These are phyloP conservation scores for Acrobasis repandana DNA, from an alignment of 2,888 invertebrate genomes.

Conservation along the genomic window DNA sequence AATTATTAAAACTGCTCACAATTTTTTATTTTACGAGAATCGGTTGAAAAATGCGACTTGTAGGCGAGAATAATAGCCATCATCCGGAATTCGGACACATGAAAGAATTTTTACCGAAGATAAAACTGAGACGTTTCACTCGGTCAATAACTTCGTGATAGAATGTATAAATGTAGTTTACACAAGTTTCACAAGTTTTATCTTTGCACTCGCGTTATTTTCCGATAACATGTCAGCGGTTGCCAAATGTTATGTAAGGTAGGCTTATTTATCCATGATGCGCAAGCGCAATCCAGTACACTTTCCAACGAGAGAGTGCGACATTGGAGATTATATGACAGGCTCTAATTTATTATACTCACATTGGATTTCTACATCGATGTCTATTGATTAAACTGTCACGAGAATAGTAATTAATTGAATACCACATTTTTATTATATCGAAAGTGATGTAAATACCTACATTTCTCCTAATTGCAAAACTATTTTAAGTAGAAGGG, in stretches of 20 bases:
- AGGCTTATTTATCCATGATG: neutral
- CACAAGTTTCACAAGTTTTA: neutral
- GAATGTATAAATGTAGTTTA: no score
- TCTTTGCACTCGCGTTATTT: neutral
- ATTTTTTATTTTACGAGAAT: no score
- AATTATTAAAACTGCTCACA: no score
- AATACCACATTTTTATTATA: neutral
- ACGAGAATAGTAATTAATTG: neutral
- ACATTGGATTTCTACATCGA: neutral
- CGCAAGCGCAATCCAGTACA: conserved; percentile 10
- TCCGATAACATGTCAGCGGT: neutral
- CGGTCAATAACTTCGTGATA: no score
- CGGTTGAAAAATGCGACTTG: no score
- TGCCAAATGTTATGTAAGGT: conserved; percentile 9
- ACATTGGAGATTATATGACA: neutral
- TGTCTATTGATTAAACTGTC: neutral
- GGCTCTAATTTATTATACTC: neutral
- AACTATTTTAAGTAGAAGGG: no score
- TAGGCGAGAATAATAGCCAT: no score
- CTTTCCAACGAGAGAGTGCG: conserved; percentile 8
- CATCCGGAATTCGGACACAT: no score
- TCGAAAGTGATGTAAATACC: no score
- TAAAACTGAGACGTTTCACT: no score
- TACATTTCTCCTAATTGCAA: no score
- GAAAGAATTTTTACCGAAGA: no score